Evolutionary conservation across 2,113 vertebrate genomes (phyloP).

Genomic region (Sturnira hondurensis): DNA sequence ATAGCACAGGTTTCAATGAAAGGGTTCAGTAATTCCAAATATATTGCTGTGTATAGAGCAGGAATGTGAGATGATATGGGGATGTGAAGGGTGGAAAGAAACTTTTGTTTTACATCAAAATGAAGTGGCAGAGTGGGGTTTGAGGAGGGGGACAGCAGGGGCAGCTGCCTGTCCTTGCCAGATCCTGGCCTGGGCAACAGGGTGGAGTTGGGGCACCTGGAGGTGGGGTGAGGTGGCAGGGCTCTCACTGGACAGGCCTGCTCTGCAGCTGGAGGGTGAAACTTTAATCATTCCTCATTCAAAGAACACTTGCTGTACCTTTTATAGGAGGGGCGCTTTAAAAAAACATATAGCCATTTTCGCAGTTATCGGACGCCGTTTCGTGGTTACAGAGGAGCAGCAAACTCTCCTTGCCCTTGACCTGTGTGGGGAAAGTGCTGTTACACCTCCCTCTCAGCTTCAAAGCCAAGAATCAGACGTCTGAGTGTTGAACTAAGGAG

Average conservation of each 20-base stretch:
- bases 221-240: too few species aligned
- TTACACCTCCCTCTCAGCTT: neutral
- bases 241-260: neutral
- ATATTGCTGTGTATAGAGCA: neutral
- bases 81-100: neutral
- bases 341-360: neutral
- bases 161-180: neutral
- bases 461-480: neutral
- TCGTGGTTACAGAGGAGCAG: neutral
- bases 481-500: neutral
- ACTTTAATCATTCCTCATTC: neutral
- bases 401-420: neutral
- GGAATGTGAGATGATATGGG: neutral
- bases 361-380: neutral
- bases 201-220: neutral
- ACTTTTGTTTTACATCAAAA: neutral
- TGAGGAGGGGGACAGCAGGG: neutral
- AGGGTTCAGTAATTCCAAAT: neutral
- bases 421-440: neutral
- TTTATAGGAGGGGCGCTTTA: neutral
- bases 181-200: neutral
- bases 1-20: neutral
- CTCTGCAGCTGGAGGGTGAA: neutral
- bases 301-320: neutral
- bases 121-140: neutral